Conservation (phyloP, 2,888 invertebrate genomes). For the Anoncus sp. region DNA sequence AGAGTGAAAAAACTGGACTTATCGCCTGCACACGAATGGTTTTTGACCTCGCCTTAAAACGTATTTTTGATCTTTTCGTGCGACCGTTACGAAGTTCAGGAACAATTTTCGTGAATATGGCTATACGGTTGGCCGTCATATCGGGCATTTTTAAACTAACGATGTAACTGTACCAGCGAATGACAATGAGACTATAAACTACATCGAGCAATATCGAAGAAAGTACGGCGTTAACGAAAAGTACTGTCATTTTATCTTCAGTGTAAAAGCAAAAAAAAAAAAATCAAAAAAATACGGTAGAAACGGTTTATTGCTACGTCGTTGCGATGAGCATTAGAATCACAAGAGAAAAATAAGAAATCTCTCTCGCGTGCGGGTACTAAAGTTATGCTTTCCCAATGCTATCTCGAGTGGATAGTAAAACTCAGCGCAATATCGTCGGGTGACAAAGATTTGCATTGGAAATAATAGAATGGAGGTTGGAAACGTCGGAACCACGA, state of each 20-base stretch:
- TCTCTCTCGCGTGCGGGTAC: slow-evolving; percentile 3
- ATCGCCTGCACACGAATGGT: too few relatives aligned
- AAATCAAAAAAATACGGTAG: too few relatives aligned
- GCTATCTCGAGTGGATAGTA: slow-evolving; percentile 10
- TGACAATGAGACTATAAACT: neutral
- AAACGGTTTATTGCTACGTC: slow-evolving; percentile 5
- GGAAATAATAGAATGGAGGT: slow-evolving; percentile 10
- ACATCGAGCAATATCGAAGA: neutral
- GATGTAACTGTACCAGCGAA: neutral
- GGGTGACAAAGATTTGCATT: slow-evolving; percentile 6
- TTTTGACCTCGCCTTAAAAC: too few relatives aligned
- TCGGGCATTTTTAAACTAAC: neutral
- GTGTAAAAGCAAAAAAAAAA: neutral
- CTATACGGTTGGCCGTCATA: too few relatives aligned
- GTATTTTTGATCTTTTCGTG: too few relatives aligned
- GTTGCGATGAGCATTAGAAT: slow-evolving; percentile 27
- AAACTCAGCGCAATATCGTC: slow-evolving; percentile 1
- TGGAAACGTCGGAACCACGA: neutral
- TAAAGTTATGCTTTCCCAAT: slow-evolving; percentile 21
- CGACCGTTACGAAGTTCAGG: too few relatives aligned
- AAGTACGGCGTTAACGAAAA: neutral
- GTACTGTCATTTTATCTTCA: slow-evolving; percentile 1
- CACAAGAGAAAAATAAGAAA: slow-evolving; percentile 16
- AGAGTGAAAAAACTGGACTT: slow-evolving; percentile 1
- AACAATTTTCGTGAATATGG: too few relatives aligned